Percentiles rank a stretch among this genome's conserved stretches.
Conservation (phyloP, 2,888 invertebrate species). For the Ypsolopha scabrella region DNA sequence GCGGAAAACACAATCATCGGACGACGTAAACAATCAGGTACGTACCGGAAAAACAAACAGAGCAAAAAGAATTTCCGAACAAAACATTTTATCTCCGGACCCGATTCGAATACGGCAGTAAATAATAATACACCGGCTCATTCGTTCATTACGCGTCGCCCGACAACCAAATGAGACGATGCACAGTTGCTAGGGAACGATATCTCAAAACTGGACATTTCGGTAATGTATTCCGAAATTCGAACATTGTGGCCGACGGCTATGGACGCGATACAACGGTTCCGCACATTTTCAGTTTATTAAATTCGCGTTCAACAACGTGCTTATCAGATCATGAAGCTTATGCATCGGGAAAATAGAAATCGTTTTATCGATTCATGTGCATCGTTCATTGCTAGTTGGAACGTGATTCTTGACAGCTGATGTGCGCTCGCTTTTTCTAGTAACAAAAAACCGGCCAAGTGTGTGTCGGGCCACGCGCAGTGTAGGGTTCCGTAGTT, state of each 20-base stretch:
- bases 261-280: not conserved
- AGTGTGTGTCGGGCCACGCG: too few species aligned
- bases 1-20: too few species aligned
- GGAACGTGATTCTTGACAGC: too few species aligned
- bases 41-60: too few species aligned
- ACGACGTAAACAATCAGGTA: too few species aligned
- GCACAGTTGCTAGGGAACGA: conserved; percentile 13
- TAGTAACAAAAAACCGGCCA: too few species aligned
- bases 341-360: conserved; percentile 26
- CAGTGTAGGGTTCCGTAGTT: too few species aligned
- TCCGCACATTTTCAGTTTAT: conserved; percentile 2
- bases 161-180: conserved; percentile 25
- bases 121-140: not conserved
- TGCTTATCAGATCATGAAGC: conserved; percentile 42
- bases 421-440: too few species aligned
- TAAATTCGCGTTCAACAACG: conserved; percentile 16
- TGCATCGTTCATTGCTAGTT: not conserved
- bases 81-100: too few species aligned
- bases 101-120: not conserved
- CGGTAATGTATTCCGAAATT: conserved; percentile 5
- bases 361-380: conserved; percentile 16
- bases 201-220: conserved; percentile 15
- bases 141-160: conserved; percentile 17
- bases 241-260: not conserved
- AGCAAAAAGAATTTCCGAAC: too few species aligned